These are phyloP conservation scores for Ceramica pisi DNA, from an alignment of 2,888 invertebrate genomes.

Conservation along the genomic window DNA sequence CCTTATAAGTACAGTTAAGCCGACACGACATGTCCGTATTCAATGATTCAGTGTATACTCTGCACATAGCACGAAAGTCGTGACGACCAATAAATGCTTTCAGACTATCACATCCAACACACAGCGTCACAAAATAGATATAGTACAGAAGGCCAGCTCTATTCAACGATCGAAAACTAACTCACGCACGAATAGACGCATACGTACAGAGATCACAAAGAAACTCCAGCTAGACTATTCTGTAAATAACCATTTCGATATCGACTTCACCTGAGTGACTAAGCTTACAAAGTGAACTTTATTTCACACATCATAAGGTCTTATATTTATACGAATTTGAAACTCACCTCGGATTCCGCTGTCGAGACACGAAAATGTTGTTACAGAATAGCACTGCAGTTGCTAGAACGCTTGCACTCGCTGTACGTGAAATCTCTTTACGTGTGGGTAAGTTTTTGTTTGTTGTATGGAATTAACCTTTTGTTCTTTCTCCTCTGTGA, in stretches of 20 bases:
- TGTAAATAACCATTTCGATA: no score
- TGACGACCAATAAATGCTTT: conserved; percentile 80
- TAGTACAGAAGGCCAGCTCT: conserved; percentile 1
- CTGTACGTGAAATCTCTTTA: not conserved
- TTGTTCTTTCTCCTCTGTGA: not conserved
- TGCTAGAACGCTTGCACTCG: not conserved
- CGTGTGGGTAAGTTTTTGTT: conserved; percentile 10
- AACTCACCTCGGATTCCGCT: no score
- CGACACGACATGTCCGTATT: conserved; percentile 57
- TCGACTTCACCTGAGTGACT: no score
- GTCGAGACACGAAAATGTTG: no score
- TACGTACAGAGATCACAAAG: not conserved
- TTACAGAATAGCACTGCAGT: no score
- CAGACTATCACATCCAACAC: conserved; percentile 64
- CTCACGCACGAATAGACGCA: not conserved
- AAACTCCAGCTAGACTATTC: no score
- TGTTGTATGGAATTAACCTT: not conserved
- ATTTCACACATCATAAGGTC: no score
- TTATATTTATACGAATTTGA: no score
- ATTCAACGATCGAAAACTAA: not conserved
- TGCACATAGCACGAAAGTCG: conserved; percentile 79
- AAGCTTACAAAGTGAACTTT: no score
- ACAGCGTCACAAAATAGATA: not conserved
- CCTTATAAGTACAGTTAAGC: conserved; percentile 62
- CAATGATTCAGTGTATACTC: conserved; percentile 71